Evolutionary conservation across 1,140 invertebrate species (phyloP), one percentile per base, ranked within the genome.

Genomic region (Aricia agestis): DNA sequence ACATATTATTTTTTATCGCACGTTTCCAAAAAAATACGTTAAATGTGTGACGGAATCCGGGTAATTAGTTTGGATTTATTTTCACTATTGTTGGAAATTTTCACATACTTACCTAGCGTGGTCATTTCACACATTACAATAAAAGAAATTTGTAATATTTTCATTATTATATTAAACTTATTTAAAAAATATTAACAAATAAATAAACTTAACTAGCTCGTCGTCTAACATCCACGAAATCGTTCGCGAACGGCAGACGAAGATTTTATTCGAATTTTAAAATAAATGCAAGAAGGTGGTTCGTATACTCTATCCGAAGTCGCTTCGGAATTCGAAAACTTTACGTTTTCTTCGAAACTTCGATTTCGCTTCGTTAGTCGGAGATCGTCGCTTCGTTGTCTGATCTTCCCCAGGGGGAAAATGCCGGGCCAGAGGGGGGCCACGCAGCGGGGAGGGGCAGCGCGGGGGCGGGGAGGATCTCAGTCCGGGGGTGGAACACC

Each of bases 321-420:
- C 42, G 11, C 42, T 45, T 52, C 45, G 45, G 45, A 4, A 0
- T 36, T 52, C 45, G 45, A 15, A 52, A 9, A 9, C 45, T 52
- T 52, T n/a, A n/a, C 45, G 45, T 52, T 15, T 13, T 52, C 45
- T 52, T 52, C 45, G 45, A 52, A 52, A 52, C 45, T 52, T 52
- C 45, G 45, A 36, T 36, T 4, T 36, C 36, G 45, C 45, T 52
- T 52, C 45, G 17, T 75, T 83, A 90, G 69, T 90, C 86, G 25
- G 88, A 81, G 17, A 91, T 87, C 7, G 82, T 82, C 2, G 87
- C 82, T n/a, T 87, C 89, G 66, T 89, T 83, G 76, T 89, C 89
- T 25, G 89, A 91, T 75, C 89, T 82, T 6, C 75, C 89, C 89
- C 89, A 91, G 0, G 87, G 89, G 13, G 87, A 89, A 2, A 91